These are phyloP conservation scores for Scaptomyza polygonia DNA, from an alignment of 2,888 invertebrate species.

Conservation along the genomic window DNA sequence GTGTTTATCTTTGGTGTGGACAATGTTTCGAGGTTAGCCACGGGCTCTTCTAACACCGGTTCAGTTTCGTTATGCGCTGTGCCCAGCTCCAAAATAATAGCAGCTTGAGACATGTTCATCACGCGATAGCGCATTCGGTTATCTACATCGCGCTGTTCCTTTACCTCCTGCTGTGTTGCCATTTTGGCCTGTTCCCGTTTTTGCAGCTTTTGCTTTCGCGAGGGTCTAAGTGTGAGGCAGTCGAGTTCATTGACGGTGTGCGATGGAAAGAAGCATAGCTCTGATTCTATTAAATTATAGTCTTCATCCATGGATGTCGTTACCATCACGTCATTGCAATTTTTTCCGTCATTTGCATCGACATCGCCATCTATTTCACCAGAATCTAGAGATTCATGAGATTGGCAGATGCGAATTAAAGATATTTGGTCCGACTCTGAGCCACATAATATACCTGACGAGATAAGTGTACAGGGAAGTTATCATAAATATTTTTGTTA, in stretches of 20 bases:
- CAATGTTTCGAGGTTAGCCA: constrained; percentile 13
- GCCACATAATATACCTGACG: constrained; percentile 85
- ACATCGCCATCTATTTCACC: constrained; percentile 87
- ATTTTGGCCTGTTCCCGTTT: constrained; percentile 51
- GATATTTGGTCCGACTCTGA: constrained; percentile 85
- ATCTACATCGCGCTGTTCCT: constrained; percentile 42
- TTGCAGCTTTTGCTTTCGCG: constrained; percentile 79
- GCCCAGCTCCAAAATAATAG: constrained; percentile 66
- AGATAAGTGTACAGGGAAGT: neutral
- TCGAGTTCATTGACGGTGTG: constrained; percentile 74
- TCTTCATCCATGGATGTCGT: constrained; percentile 84
- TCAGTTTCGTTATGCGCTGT: constrained; percentile 58
- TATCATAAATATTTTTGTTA: constrained; percentile 11
- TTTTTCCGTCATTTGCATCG: constrained; percentile 86
- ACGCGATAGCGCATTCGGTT: constrained; percentile 76
- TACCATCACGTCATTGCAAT: constrained; percentile 85
- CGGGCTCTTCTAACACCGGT: constrained; percentile 29
- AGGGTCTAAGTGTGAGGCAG: constrained; percentile 81
- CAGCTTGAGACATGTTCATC: constrained; percentile 80
- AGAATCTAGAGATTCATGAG: constrained; percentile 90
- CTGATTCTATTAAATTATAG: constrained; percentile 83
- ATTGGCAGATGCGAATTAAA: constrained; percentile 85
- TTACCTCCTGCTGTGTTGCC: constrained; percentile 41
- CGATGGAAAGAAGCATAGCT: constrained; percentile 82
- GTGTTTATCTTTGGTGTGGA: constrained; percentile 5